A percentile compares a stretch with the other conserved stretches of the same genome.
These are phyloP conservation scores for Poeciliopsis retropinna DNA, from an alignment of 2,113 vertebrate species.

Conservation along the genomic window DNA sequence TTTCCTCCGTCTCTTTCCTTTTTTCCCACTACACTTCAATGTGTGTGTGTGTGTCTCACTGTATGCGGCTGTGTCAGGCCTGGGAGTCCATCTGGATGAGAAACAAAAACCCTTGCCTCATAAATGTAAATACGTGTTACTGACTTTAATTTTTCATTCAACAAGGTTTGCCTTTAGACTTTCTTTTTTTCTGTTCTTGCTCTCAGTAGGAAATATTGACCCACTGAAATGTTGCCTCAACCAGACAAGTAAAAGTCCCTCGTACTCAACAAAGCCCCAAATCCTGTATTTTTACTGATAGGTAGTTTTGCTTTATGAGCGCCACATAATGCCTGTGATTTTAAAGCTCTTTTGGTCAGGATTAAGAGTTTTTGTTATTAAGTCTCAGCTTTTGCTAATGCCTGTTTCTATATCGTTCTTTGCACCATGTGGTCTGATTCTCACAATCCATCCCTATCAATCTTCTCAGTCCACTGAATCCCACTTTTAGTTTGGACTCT, in stretches of 20 bases:
- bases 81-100: slow-evolving; percentile 83
- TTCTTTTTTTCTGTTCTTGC: slow-evolving; percentile 22
- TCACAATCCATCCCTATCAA: slow-evolving; percentile 66
- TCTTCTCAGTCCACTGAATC: slow-evolving; percentile 62
- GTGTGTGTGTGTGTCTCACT: slow-evolving; percentile 56
- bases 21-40: slow-evolving; percentile 55
- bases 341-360: slow-evolving; percentile 69
- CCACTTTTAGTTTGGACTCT: slow-evolving; percentile 53
- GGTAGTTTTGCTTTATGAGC: slow-evolving; percentile 52
- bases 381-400: slow-evolving; percentile 65
- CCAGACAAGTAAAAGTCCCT: slow-evolving; percentile 16
- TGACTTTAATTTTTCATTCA: slow-evolving; percentile 76
- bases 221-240: slow-evolving; percentile 4
- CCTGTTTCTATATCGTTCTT: slow-evolving; percentile 55
- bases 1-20: slow-evolving; percentile 64
- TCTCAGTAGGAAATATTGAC: slow-evolving; percentile 40
- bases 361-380: slow-evolving; percentile 72
- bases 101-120: slow-evolving; percentile 75
- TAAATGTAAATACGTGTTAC: slow-evolving; percentile 83
- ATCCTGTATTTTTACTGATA: slow-evolving; percentile 30
- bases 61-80: slow-evolving; percentile 70
- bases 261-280: slow-evolving; percentile 23
- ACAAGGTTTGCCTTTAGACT: slow-evolving; percentile 66
- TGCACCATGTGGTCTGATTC: slow-evolving; percentile 58
- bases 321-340: slow-evolving; percentile 38